Evolutionary conservation across 2,113 vertebrate genomes (phyloP).

Genomic region (Clarias gariepinus): DNA sequence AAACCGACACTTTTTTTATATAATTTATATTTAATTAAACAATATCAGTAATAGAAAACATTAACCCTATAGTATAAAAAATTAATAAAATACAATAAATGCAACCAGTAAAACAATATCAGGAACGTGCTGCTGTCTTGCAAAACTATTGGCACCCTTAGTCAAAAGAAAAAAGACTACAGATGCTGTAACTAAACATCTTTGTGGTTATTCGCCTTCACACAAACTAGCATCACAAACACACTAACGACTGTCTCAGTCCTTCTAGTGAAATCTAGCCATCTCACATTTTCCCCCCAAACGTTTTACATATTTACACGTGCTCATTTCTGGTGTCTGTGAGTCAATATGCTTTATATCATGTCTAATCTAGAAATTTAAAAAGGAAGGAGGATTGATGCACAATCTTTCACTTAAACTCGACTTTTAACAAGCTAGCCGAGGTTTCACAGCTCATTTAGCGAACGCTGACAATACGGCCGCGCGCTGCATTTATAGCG

Average conservation of each 20-base stretch:
- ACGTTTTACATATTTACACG: background rate
- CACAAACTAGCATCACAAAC: background rate
- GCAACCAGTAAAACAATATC: background rate
- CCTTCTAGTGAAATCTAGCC: too few relatives aligned
- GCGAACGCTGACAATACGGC: background rate
- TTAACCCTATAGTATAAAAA: background rate
- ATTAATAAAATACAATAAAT: too few relatives aligned
- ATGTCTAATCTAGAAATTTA: background rate
- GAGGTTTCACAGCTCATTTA: background rate
- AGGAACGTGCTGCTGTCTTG: background rate
- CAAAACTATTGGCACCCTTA: background rate
- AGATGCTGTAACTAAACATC: background rate
- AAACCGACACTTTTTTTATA: background rate
- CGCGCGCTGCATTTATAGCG: constrained; percentile 27
- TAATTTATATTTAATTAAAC: background rate
- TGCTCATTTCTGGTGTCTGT: background rate
- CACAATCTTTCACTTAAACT: background rate
- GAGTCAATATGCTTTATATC: too few relatives aligned
- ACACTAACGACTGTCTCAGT: background rate
- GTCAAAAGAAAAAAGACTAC: background rate
- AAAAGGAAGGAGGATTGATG: background rate
- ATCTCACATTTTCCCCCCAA: background rate
- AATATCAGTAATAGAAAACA: background rate
- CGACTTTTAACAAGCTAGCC: background rate
- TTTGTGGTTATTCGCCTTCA: background rate